Evolutionary conservation across 2,113 vertebrate species (phyloP).

Genomic region (Stercorarius parasiticus): DNA sequence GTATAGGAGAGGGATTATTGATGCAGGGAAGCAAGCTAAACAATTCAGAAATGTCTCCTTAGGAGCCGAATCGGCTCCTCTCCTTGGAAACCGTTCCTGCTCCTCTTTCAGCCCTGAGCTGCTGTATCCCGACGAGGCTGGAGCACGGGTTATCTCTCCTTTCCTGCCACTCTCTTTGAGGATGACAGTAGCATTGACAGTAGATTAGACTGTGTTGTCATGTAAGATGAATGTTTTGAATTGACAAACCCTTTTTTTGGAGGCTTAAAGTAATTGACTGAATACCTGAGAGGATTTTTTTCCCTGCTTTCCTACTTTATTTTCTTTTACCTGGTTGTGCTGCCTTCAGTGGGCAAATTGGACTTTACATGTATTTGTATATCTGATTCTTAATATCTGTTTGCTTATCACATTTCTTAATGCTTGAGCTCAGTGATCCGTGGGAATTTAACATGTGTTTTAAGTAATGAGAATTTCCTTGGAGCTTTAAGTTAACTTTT

Average conservation of each 20-base stretch:
- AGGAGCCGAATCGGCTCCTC: background rate
- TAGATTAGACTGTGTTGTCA: conserved; percentile 31
- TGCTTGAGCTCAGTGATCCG: background rate
- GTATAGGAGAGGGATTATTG: background rate
- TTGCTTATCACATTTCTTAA: conserved; percentile 19
- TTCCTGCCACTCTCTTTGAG: background rate
- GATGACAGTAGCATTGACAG: background rate
- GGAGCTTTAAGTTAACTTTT: background rate
- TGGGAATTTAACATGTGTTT: conserved; percentile 15
- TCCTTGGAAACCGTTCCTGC: background rate
- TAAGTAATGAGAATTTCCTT: conserved; percentile 22
- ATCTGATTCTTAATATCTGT: background rate
- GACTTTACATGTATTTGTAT: background rate
- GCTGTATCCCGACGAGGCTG: background rate
- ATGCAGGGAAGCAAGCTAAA: background rate
- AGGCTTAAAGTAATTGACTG: conserved; percentile 35
- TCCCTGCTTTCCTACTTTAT: background rate
- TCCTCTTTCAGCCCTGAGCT: background rate
- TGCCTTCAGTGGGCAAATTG: background rate
- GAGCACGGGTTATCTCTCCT: conserved; percentile 8
- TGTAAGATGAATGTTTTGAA: conserved; percentile 37
- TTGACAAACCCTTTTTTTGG: background rate
- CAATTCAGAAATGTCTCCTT: conserved; percentile 18
- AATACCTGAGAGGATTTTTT: background rate
- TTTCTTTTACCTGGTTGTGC: background rate